Evolutionary conservation across 2,797 vertebrate species (phyloP), one percentile per base, ranked within the genome.

Genomic region (Sebastes melanostomus): DNA sequence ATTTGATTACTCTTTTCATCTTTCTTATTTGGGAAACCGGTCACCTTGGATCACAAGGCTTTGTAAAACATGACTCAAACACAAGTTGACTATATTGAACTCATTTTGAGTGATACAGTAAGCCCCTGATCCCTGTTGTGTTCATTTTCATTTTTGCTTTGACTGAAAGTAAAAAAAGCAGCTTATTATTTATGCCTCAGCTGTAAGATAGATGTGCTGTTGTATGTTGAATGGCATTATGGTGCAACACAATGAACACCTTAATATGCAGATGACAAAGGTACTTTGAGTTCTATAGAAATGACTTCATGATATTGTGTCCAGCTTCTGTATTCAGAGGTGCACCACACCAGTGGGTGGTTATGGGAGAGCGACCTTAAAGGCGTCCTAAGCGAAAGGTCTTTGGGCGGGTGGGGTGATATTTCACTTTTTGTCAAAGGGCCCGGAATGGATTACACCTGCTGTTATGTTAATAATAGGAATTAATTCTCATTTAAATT

Each of bases 401-500:
- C 74, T 78, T 36, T 4, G 27, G 55, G 58, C 54, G 76, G 59
- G 70, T 56, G 22, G 66, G 34, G 56, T 82, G 78, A 84, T 82
- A 76, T 71, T 75, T 89, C 25, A 52, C 62, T 77, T 88, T 84
- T 77, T 66, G 66, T 65, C 62, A 73, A 5, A 61, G 52, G 25
- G 42, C 59, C 42, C 71, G 66, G 70, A 60, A 72, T 72, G 76
- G 56, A 74, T 72, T 60, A 32, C 56, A 85, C 87, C 80, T 79
- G 88, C 78, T 82, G 82, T 76, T 87, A 75, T 78, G 63, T 67
- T 78, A 81, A 84, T 85, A 75, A 59, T 55, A 38, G 18, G 18
- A 82, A 72, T 83, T 42, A 56, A 81, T 86, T 88, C 65, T 84
- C 69, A 85, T 89, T 88, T 80, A 74, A 77, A 85, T 75, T 65